These are phyloP conservation scores for Argyrosomus regius DNA, from an alignment of 2,797 vertebrate species.

Conservation along the genomic window DNA sequence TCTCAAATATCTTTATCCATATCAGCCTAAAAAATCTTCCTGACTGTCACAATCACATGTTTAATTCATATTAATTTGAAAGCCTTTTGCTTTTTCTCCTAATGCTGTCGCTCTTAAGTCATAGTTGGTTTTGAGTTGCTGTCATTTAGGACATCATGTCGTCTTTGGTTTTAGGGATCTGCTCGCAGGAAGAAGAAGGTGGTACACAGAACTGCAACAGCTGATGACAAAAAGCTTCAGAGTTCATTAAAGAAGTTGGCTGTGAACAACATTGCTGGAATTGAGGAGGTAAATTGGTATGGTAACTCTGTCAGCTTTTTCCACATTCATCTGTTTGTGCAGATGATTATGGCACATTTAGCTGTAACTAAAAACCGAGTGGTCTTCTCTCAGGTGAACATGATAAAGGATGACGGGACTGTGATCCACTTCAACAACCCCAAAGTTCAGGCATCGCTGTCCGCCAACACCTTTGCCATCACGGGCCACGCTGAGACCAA, in stretches of 20 bases:
- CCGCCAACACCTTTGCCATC: constrained; percentile 97
- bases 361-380: constrained; percentile 52
- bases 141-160: constrained; percentile 7
- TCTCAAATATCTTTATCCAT: background rate
- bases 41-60: background rate
- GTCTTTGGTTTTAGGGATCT: constrained; percentile 85
- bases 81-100: background rate
- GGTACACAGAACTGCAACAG: constrained; percentile 96
- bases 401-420: constrained; percentile 97
- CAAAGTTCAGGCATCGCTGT: constrained; percentile 97
- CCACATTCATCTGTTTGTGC: background rate
- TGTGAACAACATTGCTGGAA: constrained; percentile 97
- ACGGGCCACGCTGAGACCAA: constrained; percentile 96
- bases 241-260: constrained; percentile 97
- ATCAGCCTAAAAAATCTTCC: background rate
- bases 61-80: background rate
- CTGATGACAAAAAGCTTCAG: constrained; percentile 98
- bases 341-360: background rate
- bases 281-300: constrained; percentile 91
- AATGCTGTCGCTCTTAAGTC: background rate
- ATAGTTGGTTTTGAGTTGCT: background rate
- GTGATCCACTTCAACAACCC: constrained; percentile 99
- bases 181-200: constrained; percentile 99
- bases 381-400: constrained; percentile 89
- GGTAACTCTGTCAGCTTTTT: background rate